Base-by-base conservation (phyloP, 2,888 invertebrate species). In the Torymus auratus region DNA sequence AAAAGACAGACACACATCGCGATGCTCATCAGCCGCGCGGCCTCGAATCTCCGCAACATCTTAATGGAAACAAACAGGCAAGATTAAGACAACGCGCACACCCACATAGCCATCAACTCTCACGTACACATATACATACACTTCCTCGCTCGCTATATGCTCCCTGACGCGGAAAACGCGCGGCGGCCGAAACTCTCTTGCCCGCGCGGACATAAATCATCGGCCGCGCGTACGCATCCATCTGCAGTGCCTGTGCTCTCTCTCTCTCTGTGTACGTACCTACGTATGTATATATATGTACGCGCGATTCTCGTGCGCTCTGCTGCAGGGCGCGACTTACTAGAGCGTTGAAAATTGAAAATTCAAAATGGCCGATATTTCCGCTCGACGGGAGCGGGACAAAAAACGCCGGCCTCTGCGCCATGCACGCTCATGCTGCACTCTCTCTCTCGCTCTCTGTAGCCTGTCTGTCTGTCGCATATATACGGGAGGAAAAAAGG, bases 291-390 rank as follows among this genome's bases (percentile, higher is more conserved):
- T 56, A 15, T 14, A 4, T 14, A 14, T 28, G 67, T 68, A 52
- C 70, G 53, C 7, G 7, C 41, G 41, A 41, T 41, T 41, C 41
- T 7, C 7, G 41, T 41, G 41, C 41, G 7, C 7, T 41, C 5
- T 41, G 41, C 41, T 41, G 41, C 23, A 50, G 69, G 78, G 70
- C 72, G 82, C 71, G 82, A 88, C 87, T 90, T 91, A 90, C 90
- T 91, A 90, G 90, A 91, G 90, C 91, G 91, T 91, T 90, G 90
- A 91, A 90, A 90, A 90, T 91, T 91, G 90, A 91, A 91, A 91
- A 91, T 83, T 90, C 91, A 91, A 91, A 91, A 91, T 91, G 91
- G 90, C 90, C 88, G 90, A 90, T 90, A 91, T 83, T 83, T 81
- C 81, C 83, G 90, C 88, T 90, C 89, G 89, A 90, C 88, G 89